phyloP scores from a whole-genome alignment of 2,797 vertebrate species.

The Tauraco hartlaubi region DNA sequence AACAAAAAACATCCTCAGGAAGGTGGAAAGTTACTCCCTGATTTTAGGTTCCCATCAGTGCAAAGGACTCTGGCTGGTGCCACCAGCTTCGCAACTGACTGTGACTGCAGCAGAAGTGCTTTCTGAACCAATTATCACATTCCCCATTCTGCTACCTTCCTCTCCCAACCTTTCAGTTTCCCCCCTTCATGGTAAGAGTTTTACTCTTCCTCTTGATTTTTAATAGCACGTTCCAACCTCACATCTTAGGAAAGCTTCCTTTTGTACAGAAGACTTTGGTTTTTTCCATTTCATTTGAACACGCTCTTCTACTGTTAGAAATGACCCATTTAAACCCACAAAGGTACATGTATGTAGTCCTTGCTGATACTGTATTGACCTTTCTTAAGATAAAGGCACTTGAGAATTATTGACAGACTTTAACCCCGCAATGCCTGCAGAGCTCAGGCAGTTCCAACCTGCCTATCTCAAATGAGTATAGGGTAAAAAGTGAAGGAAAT shows the following conservation, averaged over 20 bases:
- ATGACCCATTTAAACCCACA: slow-evolving; percentile 6
- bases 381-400: not conserved
- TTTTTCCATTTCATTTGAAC: not conserved
- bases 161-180: not conserved
- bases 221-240: not conserved
- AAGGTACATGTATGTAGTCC: not conserved
- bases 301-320: not conserved
- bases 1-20: not conserved
- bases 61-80: not conserved
- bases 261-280: not conserved
- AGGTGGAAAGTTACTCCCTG: not conserved
- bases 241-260: not conserved
- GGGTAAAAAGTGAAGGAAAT: not conserved
- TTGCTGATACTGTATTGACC: not conserved
- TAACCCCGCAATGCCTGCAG: not conserved
- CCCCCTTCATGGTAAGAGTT: not conserved
- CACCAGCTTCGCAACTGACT: not conserved
- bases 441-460: not conserved
- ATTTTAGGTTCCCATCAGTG: not conserved
- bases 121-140: not conserved
- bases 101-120: not conserved
- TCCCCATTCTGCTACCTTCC: not conserved
- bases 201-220: not conserved
- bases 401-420: not conserved
- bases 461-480: not conserved